phyloP scores from a whole-genome alignment of 2,888 invertebrate genomes.

The Hypomecis atomaria region DNA sequence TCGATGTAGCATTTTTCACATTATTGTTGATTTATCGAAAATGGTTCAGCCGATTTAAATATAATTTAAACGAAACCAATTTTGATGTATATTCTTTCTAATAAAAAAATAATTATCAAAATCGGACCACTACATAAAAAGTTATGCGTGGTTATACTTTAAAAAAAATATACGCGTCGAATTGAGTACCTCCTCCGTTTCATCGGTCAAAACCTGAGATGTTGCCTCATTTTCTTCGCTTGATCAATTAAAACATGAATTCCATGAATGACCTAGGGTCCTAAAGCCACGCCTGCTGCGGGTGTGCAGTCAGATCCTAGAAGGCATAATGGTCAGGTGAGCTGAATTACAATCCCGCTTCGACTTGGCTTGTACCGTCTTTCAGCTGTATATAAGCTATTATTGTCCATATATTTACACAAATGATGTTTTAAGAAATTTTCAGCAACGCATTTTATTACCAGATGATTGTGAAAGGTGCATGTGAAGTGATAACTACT shows the following conservation, averaged over 20 bases:
- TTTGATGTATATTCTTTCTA: too few relatives aligned
- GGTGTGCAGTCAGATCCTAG: conserved; percentile 64
- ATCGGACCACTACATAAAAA: too few relatives aligned
- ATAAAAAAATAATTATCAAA: too few relatives aligned
- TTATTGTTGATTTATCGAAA: too few relatives aligned
- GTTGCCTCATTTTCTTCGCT: too few relatives aligned
- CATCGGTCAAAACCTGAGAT: too few relatives aligned
- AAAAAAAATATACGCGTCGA: too few relatives aligned
- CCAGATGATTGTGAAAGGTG: background rate
- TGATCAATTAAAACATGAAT: background rate
- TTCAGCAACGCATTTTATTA: background rate
- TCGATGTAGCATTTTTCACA: too few relatives aligned
- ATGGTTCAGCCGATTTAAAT: too few relatives aligned
- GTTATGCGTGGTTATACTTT: too few relatives aligned
- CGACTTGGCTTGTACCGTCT: conserved; percentile 51
- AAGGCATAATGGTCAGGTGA: conserved; percentile 68
- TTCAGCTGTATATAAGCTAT: conserved; percentile 9
- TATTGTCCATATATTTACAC: background rate
- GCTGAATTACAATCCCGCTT: conserved; percentile 48
- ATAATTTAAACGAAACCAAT: too few relatives aligned
- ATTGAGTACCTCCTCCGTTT: too few relatives aligned
- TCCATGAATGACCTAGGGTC: conserved; percentile 50
- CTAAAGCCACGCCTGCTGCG: conserved; percentile 58
- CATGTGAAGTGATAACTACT: background rate
- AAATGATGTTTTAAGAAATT: background rate